Evolutionary conservation across 2,113 vertebrate species (phyloP).

Genomic region (Pelecanus crispus): DNA sequence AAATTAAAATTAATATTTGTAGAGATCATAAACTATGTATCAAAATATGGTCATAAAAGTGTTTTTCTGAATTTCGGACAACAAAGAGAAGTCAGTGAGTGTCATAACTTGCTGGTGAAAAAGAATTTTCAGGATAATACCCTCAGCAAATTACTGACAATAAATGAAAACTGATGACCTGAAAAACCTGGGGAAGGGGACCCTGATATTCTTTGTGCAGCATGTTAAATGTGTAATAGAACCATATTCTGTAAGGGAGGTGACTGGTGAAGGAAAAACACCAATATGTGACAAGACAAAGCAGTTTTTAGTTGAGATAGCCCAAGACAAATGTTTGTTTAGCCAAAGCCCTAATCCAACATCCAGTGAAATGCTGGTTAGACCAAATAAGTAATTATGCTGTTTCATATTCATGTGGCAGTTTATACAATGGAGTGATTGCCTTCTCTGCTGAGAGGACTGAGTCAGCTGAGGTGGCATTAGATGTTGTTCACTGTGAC

Average conservation of each 20-base stretch:
- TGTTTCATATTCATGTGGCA: neutral
- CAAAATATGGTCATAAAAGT: neutral
- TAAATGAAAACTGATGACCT: neutral
- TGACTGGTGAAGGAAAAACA: neutral
- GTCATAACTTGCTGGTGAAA: neutral
- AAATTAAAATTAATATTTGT: neutral
- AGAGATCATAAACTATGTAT: neutral
- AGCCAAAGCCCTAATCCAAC: neutral
- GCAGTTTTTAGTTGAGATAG: neutral
- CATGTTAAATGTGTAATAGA: neutral
- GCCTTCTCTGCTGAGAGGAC: neutral
- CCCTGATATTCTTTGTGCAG: neutral
- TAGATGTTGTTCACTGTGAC: neutral
- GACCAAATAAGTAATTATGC: neutral
- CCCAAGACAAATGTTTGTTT: neutral
- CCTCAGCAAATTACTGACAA: neutral
- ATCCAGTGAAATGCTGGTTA: neutral
- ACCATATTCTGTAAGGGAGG: neutral
- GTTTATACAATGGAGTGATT: neutral
- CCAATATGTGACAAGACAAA: neutral
- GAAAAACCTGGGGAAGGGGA: neutral
- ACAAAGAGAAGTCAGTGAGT: neutral
- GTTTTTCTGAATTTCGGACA: neutral
- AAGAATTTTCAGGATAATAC: neutral
- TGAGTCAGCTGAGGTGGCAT: fast-evolving